Conservation (phyloP, 2,113 vertebrate species). For the Mesocricetus auratus region DNA sequence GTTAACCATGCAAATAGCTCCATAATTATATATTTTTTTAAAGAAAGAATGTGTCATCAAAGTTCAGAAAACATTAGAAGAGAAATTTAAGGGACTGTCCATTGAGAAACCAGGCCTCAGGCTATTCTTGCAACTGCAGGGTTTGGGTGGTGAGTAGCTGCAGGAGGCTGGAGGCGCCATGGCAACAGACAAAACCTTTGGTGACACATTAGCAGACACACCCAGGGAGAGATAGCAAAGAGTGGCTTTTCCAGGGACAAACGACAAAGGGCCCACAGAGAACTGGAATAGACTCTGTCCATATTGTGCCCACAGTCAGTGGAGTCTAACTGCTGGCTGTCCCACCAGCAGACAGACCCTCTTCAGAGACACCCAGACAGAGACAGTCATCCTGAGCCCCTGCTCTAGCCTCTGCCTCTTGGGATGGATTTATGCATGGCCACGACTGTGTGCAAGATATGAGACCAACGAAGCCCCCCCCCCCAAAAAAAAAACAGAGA, state of each 20-base stretch:
- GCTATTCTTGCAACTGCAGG: background rate
- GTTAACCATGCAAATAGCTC: background rate
- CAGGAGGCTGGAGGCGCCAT: background rate
- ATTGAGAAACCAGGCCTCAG: too few relatives aligned
- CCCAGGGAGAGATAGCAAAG: background rate
- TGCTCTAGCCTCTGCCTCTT: background rate
- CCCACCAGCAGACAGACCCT: background rate
- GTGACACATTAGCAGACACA: background rate
- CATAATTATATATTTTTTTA: background rate
- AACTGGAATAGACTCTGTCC: background rate
- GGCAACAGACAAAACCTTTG: background rate
- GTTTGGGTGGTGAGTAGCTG: background rate
- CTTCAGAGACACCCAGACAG: background rate
- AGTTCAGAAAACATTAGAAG: background rate
- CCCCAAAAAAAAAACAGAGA: background rate
- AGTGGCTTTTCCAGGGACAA: background rate
- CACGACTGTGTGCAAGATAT: background rate
- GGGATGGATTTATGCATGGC: background rate
- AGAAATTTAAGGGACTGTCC: background rate
- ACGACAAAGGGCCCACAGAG: background rate
- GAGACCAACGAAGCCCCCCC: background rate
- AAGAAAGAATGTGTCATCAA: background rate
- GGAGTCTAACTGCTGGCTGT: background rate
- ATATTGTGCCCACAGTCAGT: background rate
- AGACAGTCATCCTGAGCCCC: background rate